Evolutionary conservation across 1,140 invertebrate species (phyloP), one percentile per base, ranked within the genome.

Genomic region (Physella acuta): DNA sequence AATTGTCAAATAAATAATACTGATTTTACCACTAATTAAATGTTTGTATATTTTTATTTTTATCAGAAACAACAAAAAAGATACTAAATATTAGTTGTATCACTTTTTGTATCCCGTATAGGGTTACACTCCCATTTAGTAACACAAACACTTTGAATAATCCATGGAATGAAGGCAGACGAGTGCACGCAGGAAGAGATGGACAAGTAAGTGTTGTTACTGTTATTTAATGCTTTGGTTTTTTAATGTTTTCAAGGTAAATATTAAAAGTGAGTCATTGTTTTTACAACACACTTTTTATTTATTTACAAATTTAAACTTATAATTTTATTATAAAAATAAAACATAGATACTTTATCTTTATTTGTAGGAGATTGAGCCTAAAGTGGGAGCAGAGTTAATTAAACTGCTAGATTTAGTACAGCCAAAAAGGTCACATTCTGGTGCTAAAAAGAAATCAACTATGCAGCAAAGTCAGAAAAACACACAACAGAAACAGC

Each of bases 81-180:
- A n/a, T n/a, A n/a, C n/a, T n/a, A n/a, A n/a, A n/a, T n/a, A n/a
- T n/a, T n/a, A n/a, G n/a, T n/a, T n/a, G n/a, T n/a, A n/a, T n/a
- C n/a, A n/a, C n/a, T n/a, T n/a, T 51, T 70, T 56, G n/a, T 60
- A 14, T 71, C 24, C 44, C 62, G 73, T 75, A 39, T 75, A 86
- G 85, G 67, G 82, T 77, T 8, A 86, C 85, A 69, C 73, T 88
- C n/a, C 84, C 86, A 52, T 88, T 88, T 75, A 85, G 87, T 75
- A 82, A 77, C 26, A 84, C 85, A 5, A 78, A 86, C 20, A 84
- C 87, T 71, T 74, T 88, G 3, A 72, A 82, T 28, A 88, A 88
- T 75, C 83, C 87, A n/a, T 87, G 83, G 81, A 87, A 87, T 76
- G 87, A 88, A 53, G 86, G 86, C 76, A 81, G 83, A 51, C 84